Evolutionary conservation across 2,113 vertebrate genomes (phyloP).

Genomic region (Glaucidium brasilianum): DNA sequence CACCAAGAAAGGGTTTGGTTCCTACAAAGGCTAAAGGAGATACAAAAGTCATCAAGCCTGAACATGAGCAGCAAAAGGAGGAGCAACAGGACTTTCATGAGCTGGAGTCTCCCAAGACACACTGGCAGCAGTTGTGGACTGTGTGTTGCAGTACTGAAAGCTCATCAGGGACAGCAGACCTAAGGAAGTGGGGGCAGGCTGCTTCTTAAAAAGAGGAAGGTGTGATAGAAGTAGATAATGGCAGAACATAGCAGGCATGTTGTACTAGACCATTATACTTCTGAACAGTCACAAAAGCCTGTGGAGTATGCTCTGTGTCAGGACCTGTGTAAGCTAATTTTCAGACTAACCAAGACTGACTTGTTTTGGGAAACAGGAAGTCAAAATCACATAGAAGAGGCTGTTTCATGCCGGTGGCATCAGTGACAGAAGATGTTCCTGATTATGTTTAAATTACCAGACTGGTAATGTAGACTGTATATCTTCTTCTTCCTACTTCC

Average conservation of each 20-base stretch:
- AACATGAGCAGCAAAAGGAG: background rate
- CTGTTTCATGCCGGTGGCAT: background rate
- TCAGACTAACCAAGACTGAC: background rate
- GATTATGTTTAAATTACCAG: background rate
- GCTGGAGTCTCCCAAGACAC: background rate
- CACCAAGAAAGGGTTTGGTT: background rate
- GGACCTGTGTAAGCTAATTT: background rate
- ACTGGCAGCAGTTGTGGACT: background rate
- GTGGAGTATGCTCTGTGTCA: background rate
- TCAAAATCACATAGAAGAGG: background rate
- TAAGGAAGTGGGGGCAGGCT: rapidly evolving
- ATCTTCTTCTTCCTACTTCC: background rate
- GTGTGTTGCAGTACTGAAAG: background rate
- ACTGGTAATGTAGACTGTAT: background rate
- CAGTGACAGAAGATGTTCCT: background rate
- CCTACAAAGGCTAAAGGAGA: background rate
- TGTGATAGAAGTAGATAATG: background rate
- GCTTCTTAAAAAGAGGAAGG: background rate
- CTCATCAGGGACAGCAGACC: background rate
- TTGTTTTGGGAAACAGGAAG: background rate
- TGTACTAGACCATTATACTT: background rate
- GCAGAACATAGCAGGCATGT: background rate
- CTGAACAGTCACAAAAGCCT: background rate
- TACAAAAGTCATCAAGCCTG: background rate
- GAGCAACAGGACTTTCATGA: background rate